These are phyloP conservation scores for Rallus crepitans DNA, from an alignment of 2,797 vertebrate genomes.

Conservation along the genomic window DNA sequence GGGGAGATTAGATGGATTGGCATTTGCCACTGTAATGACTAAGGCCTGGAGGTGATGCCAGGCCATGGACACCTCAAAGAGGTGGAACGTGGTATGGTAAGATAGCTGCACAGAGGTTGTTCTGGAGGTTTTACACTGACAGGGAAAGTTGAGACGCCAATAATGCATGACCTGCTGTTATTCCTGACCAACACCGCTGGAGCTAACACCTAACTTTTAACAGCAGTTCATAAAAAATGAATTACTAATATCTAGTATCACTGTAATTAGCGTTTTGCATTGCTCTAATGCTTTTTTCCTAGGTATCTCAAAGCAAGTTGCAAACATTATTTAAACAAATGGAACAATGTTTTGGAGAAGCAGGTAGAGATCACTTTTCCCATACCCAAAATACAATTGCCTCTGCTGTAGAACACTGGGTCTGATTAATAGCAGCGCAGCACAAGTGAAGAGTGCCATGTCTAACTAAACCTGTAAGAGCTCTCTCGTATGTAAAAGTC, in stretches of 20 bases:
- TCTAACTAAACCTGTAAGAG: not conserved
- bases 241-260: not conserved
- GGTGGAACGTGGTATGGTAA: not conserved
- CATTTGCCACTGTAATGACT: constrained; percentile 22
- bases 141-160: not conserved
- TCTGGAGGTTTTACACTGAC: not conserved
- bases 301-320: not conserved
- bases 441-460: not conserved
- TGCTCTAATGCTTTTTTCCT: not conserved
- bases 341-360: not conserved
- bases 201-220: not conserved
- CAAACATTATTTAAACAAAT: not conserved
- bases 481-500: not conserved
- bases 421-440: not conserved
- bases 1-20: constrained; percentile 51
- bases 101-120: not conserved
- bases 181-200: not conserved
- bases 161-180: not conserved
- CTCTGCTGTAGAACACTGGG: not conserved
- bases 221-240: not conserved
- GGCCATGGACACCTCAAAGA: not conserved
- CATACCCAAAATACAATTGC: not conserved
- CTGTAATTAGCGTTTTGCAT: not conserved
- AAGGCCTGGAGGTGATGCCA: constrained; percentile 27
- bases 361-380: not conserved